These are phyloP conservation scores for Harpalus rufipes DNA, from an alignment of 2,888 invertebrate genomes.

Conservation along the genomic window DNA sequence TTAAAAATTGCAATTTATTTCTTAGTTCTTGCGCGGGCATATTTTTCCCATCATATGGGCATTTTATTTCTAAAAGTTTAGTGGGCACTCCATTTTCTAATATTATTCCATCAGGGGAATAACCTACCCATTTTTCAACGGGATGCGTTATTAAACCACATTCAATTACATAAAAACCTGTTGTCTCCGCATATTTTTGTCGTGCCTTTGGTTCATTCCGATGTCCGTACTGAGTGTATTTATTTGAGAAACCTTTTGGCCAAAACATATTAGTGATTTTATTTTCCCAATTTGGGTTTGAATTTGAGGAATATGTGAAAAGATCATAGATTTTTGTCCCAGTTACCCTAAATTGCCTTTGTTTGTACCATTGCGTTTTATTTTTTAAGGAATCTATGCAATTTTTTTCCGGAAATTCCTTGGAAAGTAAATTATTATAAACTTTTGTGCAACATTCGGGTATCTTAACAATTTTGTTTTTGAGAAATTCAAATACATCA, in stretches of 20 bases:
- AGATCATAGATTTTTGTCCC: neutral
- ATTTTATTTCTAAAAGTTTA: conserved; percentile 61
- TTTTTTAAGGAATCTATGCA: neutral
- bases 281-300: conserved; percentile 4
- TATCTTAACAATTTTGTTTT: too few species aligned
- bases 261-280: conserved; percentile 37
- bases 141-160: too few species aligned
- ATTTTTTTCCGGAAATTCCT: too few species aligned
- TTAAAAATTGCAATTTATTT: neutral
- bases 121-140: too few species aligned
- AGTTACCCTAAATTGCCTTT: neutral
- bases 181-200: too few species aligned
- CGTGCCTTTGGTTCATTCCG: too few species aligned
- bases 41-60: conserved; percentile 44
- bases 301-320: neutral
- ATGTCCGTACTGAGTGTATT: too few species aligned
- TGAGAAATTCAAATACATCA: too few species aligned
- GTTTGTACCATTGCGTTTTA: neutral
- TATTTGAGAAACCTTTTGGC: conserved; percentile 14
- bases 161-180: too few species aligned
- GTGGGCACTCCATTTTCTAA: conserved; percentile 27
- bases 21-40: neutral
- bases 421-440: too few species aligned
- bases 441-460: too few species aligned
- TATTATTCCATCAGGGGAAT: too few species aligned